Evolutionary conservation across 2,888 invertebrate genomes (phyloP).

Genomic region (Plebejus melissa): DNA sequence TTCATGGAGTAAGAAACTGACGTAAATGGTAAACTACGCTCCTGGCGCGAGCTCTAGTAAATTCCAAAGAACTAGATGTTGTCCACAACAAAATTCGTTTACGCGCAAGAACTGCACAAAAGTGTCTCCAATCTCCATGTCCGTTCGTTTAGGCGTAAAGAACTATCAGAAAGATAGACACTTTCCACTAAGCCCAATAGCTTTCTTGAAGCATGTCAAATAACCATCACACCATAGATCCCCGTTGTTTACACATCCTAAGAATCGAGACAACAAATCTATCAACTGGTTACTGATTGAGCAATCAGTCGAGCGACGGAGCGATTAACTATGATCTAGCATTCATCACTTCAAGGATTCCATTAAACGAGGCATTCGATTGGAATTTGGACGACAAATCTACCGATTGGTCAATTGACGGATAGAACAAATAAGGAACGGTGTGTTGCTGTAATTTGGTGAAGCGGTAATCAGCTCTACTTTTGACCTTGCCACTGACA

Average conservation of each 20-base stretch:
- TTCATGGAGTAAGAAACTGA: too few species aligned
- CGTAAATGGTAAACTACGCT: too few species aligned
- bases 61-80: too few species aligned
- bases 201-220: background rate
- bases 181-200: too few species aligned
- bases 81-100: too few species aligned
- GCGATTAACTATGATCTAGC: background rate
- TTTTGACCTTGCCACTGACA: background rate
- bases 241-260: background rate
- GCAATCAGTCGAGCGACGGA: slow-evolving; percentile 1
- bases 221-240: background rate
- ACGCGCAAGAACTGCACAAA: too few species aligned
- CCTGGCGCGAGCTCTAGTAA: too few species aligned
- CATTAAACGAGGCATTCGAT: background rate
- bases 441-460: background rate
- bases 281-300: background rate
- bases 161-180: too few species aligned
- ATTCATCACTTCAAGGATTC: background rate
- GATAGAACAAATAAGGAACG: background rate
- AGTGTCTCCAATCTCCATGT: too few species aligned
- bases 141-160: too few species aligned
- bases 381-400: background rate
- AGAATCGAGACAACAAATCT: background rate
- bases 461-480: background rate
- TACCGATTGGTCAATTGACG: background rate